Evolutionary conservation across 2,888 invertebrate species (phyloP).

Genomic region (Rhingia rostrata): DNA sequence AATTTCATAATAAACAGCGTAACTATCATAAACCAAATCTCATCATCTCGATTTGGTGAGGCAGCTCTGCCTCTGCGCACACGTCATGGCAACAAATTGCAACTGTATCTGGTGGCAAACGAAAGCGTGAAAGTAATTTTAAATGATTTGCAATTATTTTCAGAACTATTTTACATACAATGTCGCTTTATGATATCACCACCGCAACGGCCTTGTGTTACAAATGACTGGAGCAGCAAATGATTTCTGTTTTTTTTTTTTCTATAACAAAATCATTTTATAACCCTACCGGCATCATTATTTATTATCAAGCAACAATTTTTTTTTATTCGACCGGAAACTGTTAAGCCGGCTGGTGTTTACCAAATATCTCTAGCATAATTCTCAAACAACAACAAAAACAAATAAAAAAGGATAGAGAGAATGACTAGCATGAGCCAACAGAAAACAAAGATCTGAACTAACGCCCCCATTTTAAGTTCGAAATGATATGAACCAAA

Average conservation of each 20-base stretch:
- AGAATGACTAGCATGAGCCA: not conserved
- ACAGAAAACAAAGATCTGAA: not conserved
- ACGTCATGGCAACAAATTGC: too few relatives aligned
- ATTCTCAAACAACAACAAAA: not conserved
- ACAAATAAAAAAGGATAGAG: constrained; percentile 4
- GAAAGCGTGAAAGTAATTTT: too few relatives aligned
- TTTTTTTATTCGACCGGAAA: constrained; percentile 55
- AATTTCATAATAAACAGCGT: too few relatives aligned
- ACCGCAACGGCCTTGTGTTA: not conserved
- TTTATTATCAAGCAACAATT: constrained; percentile 6
- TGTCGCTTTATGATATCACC: too few relatives aligned
- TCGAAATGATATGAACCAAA: constrained; percentile 6
- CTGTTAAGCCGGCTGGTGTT: constrained; percentile 37
- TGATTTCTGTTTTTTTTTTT: not conserved
- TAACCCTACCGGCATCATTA: not conserved
- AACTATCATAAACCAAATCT: too few relatives aligned
- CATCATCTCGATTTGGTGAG: too few relatives aligned
- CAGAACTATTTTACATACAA: too few relatives aligned
- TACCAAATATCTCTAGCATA: constrained; percentile 12
- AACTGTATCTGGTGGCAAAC: too few relatives aligned
- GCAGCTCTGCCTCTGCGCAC: too few relatives aligned
- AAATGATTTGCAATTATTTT: too few relatives aligned
- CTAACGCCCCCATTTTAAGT: constrained; percentile 13
- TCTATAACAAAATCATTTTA: not conserved
- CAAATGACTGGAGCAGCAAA: constrained; percentile 12